Evolutionary conservation across 2,888 invertebrate genomes (phyloP).

Genomic region (Perdita meconis): DNA sequence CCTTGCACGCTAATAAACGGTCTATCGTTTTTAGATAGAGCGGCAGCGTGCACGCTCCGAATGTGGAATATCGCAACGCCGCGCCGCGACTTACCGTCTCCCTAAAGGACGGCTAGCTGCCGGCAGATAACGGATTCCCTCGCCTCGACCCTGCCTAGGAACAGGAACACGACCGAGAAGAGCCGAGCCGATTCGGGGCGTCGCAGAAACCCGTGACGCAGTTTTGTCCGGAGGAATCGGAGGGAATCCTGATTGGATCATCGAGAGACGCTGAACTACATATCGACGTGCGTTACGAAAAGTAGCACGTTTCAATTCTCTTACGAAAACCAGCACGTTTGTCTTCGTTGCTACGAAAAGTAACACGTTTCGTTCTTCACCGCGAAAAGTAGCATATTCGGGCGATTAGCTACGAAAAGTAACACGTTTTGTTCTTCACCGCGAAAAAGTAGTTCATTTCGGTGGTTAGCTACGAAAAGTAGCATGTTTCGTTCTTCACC

Average conservation of each 20-base stretch:
- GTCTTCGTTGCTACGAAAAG: no score
- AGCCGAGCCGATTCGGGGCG: not conserved
- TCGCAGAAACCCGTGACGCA: not conserved
- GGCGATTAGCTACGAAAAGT: no score
- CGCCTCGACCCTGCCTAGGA: slow-evolving; percentile 17
- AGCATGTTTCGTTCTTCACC: no score
- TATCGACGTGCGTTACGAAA: no score
- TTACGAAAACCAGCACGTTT: no score
- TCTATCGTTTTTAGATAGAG: slow-evolving; percentile 36
- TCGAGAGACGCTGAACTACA: slow-evolving; percentile 4
- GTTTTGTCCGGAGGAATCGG: not conserved
- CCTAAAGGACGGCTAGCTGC: not conserved
- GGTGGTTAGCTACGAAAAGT: no score
- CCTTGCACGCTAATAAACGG: slow-evolving; percentile 32
- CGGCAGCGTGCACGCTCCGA: not conserved
- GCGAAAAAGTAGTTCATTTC: no score
- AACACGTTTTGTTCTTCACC: no score
- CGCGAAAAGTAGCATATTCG: no score
- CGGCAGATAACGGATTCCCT: slow-evolving; percentile 9
- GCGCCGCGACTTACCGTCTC: not conserved
- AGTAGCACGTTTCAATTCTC: no score
- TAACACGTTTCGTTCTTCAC: no score
- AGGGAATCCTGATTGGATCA: slow-evolving; percentile 3
- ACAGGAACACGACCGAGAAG: no score
- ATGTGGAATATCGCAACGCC: slow-evolving; percentile 22